Evolutionary conservation across 2,888 invertebrate genomes (phyloP).

Genomic region (Phasia obesa): DNA sequence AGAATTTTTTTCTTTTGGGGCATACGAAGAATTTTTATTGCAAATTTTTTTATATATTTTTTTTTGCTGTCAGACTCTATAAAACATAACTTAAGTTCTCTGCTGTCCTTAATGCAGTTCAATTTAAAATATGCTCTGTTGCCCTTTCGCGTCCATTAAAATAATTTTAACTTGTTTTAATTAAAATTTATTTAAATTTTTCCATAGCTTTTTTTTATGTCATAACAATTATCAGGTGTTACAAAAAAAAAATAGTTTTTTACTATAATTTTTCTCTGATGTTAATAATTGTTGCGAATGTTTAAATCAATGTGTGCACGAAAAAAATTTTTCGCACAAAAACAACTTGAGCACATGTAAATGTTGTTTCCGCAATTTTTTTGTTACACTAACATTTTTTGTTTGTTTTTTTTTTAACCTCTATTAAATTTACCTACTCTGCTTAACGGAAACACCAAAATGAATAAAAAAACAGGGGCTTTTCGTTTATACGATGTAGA

Average conservation of each 20-base stretch:
- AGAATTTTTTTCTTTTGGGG: too few species aligned
- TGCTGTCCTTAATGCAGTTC: too few species aligned
- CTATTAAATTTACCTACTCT: conserved; percentile 31
- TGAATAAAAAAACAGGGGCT: conserved; percentile 89
- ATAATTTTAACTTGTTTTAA: too few species aligned
- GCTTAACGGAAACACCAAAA: neutral
- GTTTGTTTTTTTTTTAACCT: conserved; percentile 16
- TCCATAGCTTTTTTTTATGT: too few species aligned
- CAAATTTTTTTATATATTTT: too few species aligned
- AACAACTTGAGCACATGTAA: conserved; percentile 40
- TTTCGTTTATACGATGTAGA: conserved; percentile 97
- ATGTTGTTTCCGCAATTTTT: conserved; percentile 30
- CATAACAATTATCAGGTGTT: too few species aligned
- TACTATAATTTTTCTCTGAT: neutral
- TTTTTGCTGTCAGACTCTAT: too few species aligned
- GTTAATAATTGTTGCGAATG: conserved; percentile 5
- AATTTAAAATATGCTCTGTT: too few species aligned
- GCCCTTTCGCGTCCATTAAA: too few species aligned
- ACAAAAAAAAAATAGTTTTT: neutral
- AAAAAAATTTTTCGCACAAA: conserved; percentile 10
- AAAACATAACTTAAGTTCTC: too few species aligned
- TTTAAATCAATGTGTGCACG: conserved; percentile 12
- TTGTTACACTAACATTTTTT: neutral
- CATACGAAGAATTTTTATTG: too few species aligned
- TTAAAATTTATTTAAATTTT: too few species aligned